A percentile compares a stretch with the other conserved stretches of the same genome.
These are phyloP conservation scores for Haliclona indistincta DNA, from an alignment of 37 sponge, comb jelly and placozoan species.

Conservation along the genomic window DNA sequence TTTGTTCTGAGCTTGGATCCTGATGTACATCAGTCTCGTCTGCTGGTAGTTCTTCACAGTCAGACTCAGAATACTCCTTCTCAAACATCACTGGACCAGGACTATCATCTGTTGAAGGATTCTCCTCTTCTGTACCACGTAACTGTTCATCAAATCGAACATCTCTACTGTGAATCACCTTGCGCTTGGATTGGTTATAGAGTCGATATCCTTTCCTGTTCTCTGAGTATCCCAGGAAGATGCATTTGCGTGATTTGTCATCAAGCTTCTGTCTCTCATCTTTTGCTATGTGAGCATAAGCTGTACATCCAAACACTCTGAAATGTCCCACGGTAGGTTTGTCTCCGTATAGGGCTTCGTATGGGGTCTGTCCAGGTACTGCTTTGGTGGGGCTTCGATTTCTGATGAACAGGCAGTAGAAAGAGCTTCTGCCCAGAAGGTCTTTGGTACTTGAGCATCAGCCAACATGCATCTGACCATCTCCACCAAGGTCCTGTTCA, in stretches of 20 bases:
- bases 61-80: background rate
- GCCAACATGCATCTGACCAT: slow-evolving; percentile 25
- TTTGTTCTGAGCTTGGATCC: too few species aligned
- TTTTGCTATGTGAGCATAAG: slow-evolving; percentile 18
- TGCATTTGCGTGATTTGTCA: slow-evolving; percentile 9
- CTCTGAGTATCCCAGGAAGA: slow-evolving; percentile 25
- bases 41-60: slow-evolving; percentile 12
- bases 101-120: too few species aligned
- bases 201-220: slow-evolving; percentile 31
- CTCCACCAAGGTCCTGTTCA: slow-evolving; percentile 42
- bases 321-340: slow-evolving; percentile 26
- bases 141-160: slow-evolving; percentile 11
- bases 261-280: slow-evolving; percentile 31
- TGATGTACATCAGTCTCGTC: background rate
- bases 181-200: slow-evolving; percentile 12
- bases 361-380: slow-evolving; percentile 22
- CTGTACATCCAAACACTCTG: slow-evolving; percentile 19
- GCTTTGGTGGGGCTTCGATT: slow-evolving; percentile 38
- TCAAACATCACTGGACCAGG: too few species aligned
- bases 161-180: slow-evolving; percentile 21
- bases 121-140: background rate
- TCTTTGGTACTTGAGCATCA: slow-evolving; percentile 23
- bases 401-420: slow-evolving; percentile 7
- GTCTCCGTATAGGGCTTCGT: slow-evolving; percentile 14
- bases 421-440: slow-evolving; percentile 31